Evolutionary conservation across 2,113 vertebrate species (phyloP).

Genomic region (Hiodon tergisus): DNA sequence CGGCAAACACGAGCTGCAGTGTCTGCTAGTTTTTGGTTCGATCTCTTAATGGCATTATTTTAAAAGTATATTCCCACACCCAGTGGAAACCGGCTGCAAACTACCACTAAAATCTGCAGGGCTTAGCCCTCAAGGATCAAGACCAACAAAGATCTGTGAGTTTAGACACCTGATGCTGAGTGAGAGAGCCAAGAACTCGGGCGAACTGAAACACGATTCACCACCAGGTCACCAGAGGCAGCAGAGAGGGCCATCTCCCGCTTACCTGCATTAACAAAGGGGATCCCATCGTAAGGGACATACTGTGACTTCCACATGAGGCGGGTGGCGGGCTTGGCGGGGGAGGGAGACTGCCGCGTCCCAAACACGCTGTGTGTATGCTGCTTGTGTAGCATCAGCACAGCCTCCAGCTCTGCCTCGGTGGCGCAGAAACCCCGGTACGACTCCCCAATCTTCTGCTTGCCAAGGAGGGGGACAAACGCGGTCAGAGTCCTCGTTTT

Average conservation of each 20-base stretch:
- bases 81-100: too few relatives aligned
- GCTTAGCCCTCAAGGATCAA: too few relatives aligned
- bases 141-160: too few relatives aligned
- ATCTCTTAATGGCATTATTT: too few relatives aligned
- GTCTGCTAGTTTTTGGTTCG: too few relatives aligned
- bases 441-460: conserved; percentile 79
- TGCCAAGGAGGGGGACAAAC: neutral
- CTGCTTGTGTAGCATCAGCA: conserved; percentile 73
- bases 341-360: conserved; percentile 74
- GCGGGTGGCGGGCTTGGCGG: conserved; percentile 72
- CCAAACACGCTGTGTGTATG: conserved; percentile 76
- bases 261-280: conserved; percentile 78
- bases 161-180: neutral
- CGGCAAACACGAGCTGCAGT: too few relatives aligned
- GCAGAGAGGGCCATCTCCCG: too few relatives aligned
- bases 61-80: too few relatives aligned
- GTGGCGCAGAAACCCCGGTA: conserved; percentile 75
- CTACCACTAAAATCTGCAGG: neutral
- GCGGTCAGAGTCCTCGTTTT: neutral
- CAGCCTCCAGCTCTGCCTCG: conserved; percentile 69
- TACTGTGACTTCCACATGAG: conserved; percentile 84
- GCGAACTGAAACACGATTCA: neutral
- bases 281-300: conserved; percentile 77
- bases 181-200: neutral
- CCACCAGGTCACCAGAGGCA: neutral